phyloP scores from a whole-genome alignment of 2,797 vertebrate genomes.

The Vipera latastei region DNA sequence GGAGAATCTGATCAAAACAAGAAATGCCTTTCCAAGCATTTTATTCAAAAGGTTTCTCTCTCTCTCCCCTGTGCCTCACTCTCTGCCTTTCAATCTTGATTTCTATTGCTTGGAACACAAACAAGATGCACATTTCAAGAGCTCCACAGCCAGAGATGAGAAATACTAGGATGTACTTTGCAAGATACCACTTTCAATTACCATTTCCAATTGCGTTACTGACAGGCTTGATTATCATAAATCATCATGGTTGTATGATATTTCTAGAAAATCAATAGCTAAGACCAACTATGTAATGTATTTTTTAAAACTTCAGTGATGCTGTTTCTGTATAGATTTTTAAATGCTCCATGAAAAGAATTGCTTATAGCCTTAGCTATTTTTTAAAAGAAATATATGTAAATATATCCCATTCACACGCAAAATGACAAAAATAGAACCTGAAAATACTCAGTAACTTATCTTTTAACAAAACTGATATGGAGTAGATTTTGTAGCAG shows the following conservation, averaged over 20 bases:
- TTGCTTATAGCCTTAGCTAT: conserved; percentile 1
- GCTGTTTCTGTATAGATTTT: conserved; percentile 32
- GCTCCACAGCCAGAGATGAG: conserved; percentile 34
- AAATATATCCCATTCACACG: neutral
- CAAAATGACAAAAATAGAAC: neutral
- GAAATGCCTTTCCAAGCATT: conserved; percentile 51
- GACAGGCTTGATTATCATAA: conserved; percentile 54
- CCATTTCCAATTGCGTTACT: conserved; percentile 52
- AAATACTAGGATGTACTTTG: conserved; percentile 41
- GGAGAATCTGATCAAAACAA: conserved; percentile 64
- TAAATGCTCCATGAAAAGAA: neutral
- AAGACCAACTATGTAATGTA: conserved; percentile 13
- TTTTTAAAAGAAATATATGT: conserved; percentile 4
- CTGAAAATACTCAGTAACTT: neutral
- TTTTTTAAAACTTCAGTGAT: conserved; percentile 2
- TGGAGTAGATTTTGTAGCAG: neutral
- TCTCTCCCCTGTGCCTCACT: neutral
- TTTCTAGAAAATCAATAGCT: conserved; percentile 38
- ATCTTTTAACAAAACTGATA: neutral
- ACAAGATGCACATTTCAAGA: conserved; percentile 48
- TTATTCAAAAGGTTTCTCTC: conserved; percentile 45
- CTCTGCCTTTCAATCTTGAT: conserved; percentile 43
- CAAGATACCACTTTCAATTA: conserved; percentile 64
- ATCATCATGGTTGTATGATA: conserved; percentile 46
- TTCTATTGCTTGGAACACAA: conserved; percentile 58